These are phyloP conservation scores for Flabesymbios commensalis DNA, from an alignment of 2,888 invertebrate species.

Conservation along the genomic window DNA sequence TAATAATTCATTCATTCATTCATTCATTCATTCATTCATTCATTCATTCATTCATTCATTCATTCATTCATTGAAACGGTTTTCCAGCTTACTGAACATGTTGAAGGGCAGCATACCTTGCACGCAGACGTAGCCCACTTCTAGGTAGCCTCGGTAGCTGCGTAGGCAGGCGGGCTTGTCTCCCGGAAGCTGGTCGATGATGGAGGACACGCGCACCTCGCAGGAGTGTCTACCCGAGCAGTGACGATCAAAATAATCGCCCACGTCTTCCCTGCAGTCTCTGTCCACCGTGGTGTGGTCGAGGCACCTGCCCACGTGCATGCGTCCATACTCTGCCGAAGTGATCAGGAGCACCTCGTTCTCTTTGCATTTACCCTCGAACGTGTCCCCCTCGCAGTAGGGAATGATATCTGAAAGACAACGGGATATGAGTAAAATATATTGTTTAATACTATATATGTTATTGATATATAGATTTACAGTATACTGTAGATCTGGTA, in stretches of 20 bases:
- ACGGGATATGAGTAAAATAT: too few relatives aligned
- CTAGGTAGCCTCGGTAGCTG: constrained; percentile 22
- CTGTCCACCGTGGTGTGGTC: background rate
- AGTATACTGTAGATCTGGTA: too few relatives aligned
- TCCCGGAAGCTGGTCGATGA: constrained; percentile 15
- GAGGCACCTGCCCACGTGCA: constrained; percentile 8
- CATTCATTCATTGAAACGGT: too few relatives aligned
- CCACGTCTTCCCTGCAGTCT: background rate
- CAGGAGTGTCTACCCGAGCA: constrained; percentile 20
- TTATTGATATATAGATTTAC: too few relatives aligned
- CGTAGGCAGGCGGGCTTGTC: constrained; percentile 14
- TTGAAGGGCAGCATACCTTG: too few relatives aligned
- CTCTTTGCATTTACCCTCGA: background rate
- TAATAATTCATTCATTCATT: too few relatives aligned
- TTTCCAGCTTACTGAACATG: too few relatives aligned
- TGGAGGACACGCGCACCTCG: constrained; percentile 14
- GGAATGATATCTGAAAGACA: too few relatives aligned
- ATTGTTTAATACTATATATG: too few relatives aligned
- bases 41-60: too few relatives aligned
- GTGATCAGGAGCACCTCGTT: constrained; percentile 16
- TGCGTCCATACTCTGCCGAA: constrained; percentile 16
- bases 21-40: too few relatives aligned
- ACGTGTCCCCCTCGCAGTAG: constrained; percentile 13
- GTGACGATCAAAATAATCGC: constrained; percentile 4
- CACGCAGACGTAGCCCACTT: constrained; percentile 13